phyloP scores from a whole-genome alignment of 2,888 invertebrate genomes.

The Gandaritis pyraliata region DNA sequence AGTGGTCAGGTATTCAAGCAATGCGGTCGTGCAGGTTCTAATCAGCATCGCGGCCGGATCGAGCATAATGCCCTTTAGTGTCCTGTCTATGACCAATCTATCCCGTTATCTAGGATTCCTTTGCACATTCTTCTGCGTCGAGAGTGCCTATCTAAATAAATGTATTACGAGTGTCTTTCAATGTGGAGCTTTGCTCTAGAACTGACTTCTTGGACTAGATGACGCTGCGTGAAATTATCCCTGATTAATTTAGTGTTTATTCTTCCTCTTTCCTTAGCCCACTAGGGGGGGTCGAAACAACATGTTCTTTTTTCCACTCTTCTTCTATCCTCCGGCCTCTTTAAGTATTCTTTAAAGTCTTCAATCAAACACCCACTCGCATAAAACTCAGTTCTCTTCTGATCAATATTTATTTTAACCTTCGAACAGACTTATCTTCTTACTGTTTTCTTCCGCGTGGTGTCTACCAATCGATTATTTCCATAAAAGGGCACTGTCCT shows the following conservation, averaged over 20 bases:
- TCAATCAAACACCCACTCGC: too few species aligned
- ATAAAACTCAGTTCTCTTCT: neutral
- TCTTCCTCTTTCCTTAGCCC: too few species aligned
- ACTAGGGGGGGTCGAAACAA: too few species aligned
- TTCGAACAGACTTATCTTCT: constrained; percentile 10
- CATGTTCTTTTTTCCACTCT: too few species aligned
- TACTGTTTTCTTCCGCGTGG: constrained; percentile 23
- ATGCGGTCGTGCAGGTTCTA: constrained; percentile 27
- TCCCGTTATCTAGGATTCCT: constrained; percentile 21
- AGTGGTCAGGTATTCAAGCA: constrained; percentile 20
- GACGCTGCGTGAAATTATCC: too few species aligned
- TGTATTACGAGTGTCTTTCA: too few species aligned
- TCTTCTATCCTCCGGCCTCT: too few species aligned
- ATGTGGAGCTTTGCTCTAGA: too few species aligned
- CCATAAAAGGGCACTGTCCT: constrained; percentile 21
- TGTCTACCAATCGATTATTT: constrained; percentile 28
- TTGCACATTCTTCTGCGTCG: neutral
- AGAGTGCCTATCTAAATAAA: too few species aligned
- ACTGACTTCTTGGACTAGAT: too few species aligned
- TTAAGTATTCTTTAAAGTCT: too few species aligned
- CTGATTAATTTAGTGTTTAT: too few species aligned
- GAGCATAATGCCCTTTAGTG: constrained; percentile 19
- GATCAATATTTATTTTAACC: constrained; percentile 8
- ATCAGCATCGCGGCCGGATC: constrained; percentile 19
- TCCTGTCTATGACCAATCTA: constrained; percentile 16